Evolutionary conservation across 2,113 vertebrate genomes (phyloP), one percentile per base, ranked within the genome.

Genomic region (Leucopternis melanops): DNA sequence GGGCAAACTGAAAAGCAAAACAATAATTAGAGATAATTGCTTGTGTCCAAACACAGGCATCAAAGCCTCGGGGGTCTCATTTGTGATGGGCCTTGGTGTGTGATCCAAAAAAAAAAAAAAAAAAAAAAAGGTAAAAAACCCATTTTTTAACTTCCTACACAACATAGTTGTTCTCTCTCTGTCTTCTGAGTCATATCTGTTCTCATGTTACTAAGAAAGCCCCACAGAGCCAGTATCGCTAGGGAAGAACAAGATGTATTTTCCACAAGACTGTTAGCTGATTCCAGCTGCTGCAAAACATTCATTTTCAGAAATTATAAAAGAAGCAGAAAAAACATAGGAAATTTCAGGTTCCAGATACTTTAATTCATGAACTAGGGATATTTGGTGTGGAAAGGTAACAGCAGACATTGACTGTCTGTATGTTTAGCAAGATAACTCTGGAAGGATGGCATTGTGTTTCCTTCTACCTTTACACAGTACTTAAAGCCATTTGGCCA

Each of bases 21-120:
- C 98, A 98, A 98, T 98, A 99, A 99, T 99, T 98, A 99, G 98
- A 99, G 98, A 98, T 98, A 98, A 99, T 98, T 98, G 98, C 98
- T 98, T 99, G 98, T 99, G 98, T 99, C 98, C 98, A 99, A 99
- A 99, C 99, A 99, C 98, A 98, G 98, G 98, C 98, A 98, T 98
- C 98, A 99, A 99, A 98, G 98, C 98, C 96, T 97, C 96, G 93
- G 98, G 96, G 96, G 97, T 96, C 96, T 97, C 97, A 97, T 97
- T 98, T 97, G 49, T 98, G 97, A 98, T 97, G 96, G 97, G 97
- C 98, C 98, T 96, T 97, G 97, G 96, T 98, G 98, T 98, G 98
- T 97, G 97, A 97, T 97, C 97, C 97, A 94, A 95, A 80, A 50
- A 50, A 25, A 50, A 26, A 50, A 50, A 50, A 72, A 95, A 81